These are phyloP conservation scores for Eumaeus atala DNA, from an alignment of 1,140 invertebrate genomes.

Conservation along the genomic window DNA sequence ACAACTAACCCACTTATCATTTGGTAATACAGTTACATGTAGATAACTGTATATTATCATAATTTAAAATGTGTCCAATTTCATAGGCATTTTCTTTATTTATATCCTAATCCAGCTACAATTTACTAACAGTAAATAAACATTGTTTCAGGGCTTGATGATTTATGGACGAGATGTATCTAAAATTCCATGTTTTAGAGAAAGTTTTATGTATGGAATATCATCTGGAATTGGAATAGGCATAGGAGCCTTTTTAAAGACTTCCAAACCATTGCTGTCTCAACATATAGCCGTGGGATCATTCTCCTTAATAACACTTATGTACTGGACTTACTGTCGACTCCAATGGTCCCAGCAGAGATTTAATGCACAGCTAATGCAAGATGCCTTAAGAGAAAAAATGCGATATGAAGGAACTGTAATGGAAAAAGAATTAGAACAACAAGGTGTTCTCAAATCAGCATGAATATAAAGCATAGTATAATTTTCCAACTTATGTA, in stretches of 20 bases:
- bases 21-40: too few relatives aligned
- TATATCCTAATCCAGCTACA: too few relatives aligned
- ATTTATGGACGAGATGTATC: constrained; percentile 77
- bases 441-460: constrained; percentile 54
- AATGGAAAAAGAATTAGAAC: constrained; percentile 57
- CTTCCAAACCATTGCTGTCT: constrained; percentile 73
- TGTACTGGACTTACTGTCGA: constrained; percentile 76
- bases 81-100: too few relatives aligned
- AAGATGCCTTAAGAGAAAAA: constrained; percentile 66
- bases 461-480: constrained; percentile 29
- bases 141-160: constrained; percentile 50
- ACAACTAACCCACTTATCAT: too few relatives aligned
- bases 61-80: too few relatives aligned
- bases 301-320: constrained; percentile 73
- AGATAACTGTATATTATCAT: not conserved
- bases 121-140: constrained; percentile 5
- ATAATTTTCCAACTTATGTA: not conserved
- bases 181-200: constrained; percentile 79
- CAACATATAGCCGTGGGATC: constrained; percentile 73
- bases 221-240: constrained; percentile 75
- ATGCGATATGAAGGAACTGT: constrained; percentile 67
- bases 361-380: constrained; percentile 69
- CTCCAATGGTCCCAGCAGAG: constrained; percentile 70
- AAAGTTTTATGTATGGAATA: constrained; percentile 78
- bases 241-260: constrained; percentile 76